Evolutionary conservation across 2,888 invertebrate species (phyloP).

Genomic region (Patella caerulea): DNA sequence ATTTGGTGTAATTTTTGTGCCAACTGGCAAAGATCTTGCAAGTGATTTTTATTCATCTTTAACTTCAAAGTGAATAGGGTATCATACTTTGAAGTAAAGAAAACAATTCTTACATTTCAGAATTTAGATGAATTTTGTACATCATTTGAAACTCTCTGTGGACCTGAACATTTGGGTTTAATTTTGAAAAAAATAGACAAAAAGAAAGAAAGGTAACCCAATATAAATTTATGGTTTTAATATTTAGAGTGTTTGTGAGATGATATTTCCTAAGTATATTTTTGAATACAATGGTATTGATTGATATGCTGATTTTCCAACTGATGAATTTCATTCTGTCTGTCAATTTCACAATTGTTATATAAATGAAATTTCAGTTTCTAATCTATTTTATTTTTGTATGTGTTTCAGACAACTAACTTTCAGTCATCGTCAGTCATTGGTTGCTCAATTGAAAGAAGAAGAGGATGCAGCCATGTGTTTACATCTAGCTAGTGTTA

Average conservation of each 20-base stretch:
- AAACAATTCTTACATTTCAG: slow-evolving; percentile 38
- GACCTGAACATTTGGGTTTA: slow-evolving; percentile 71
- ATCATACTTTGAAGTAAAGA: too few species aligned
- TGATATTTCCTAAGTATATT: too few species aligned
- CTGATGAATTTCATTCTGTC: too few species aligned
- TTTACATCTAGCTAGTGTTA: slow-evolving; percentile 68
- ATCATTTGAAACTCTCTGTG: slow-evolving; percentile 81
- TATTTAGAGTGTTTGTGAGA: neutral
- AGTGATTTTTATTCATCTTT: too few species aligned
- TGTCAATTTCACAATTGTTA: too few species aligned
- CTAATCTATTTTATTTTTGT: too few species aligned
- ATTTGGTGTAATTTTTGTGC: too few species aligned
- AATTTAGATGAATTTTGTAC: slow-evolving; percentile 84
- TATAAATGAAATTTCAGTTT: too few species aligned
- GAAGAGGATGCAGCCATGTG: slow-evolving; percentile 67
- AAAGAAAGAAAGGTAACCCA: slow-evolving; percentile 79
- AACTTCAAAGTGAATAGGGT: too few species aligned
- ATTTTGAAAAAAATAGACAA: slow-evolving; percentile 88
- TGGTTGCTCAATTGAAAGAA: slow-evolving; percentile 82
- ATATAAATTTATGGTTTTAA: neutral
- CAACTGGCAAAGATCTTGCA: too few species aligned
- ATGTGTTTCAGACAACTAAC: slow-evolving; percentile 78
- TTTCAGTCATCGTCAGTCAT: slow-evolving; percentile 84
- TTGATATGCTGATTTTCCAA: too few species aligned
- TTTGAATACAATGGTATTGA: too few species aligned